Conservation (phyloP, 2,888 invertebrate genomes). For the Caenorhabditis sinica region DNA sequence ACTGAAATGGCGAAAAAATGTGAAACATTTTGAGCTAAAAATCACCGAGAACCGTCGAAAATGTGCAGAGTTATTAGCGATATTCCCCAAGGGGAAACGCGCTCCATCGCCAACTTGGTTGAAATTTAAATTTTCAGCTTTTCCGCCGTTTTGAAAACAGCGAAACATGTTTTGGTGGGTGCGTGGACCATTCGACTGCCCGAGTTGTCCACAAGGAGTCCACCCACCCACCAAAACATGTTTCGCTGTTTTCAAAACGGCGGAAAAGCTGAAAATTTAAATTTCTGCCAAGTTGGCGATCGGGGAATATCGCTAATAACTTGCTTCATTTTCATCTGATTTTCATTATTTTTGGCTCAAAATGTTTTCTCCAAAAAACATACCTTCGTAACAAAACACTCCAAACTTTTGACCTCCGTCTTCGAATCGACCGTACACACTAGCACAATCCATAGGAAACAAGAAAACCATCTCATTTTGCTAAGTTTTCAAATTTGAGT, state of each 20-base stretch:
- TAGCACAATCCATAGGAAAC: not conserved
- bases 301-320: no score
- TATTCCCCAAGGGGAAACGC: no score
- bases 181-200: no score
- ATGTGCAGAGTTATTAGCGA: not conserved
- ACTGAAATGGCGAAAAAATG: not conserved
- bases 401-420: not conserved
- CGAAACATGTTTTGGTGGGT: no score
- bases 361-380: not conserved
- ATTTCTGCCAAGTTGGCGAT: no score
- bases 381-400: constrained; percentile 33
- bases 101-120: no score
- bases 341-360: not conserved
- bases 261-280: no score
- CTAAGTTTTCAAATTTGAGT: no score
- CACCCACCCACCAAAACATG: no score
- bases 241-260: no score
- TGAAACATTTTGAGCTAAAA: not conserved
- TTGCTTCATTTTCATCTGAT: not conserved
- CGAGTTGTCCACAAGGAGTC: no score
- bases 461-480: not conserved
- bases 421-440: not conserved
- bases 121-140: not conserved
- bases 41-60: not conserved
- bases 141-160: no score